Evolutionary conservation across 2,888 invertebrate genomes (phyloP).

Genomic region (Azorinus chamasolen): DNA sequence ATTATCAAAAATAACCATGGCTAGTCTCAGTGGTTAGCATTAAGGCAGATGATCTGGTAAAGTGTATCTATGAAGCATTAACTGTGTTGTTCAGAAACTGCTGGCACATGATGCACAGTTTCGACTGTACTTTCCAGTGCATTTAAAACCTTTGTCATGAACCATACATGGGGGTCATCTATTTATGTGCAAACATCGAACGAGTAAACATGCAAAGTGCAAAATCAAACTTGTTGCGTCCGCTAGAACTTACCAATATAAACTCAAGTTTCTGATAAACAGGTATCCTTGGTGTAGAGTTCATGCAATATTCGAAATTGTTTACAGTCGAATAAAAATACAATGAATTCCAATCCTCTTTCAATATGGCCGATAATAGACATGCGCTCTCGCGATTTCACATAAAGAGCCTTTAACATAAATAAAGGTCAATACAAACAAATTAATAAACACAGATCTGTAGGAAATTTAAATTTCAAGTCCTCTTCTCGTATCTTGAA

Average conservation of each 20-base stretch:
- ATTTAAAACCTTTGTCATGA: too few species aligned
- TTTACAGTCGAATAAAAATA: conserved; percentile 18
- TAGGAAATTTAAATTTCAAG: not conserved
- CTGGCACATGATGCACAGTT: too few species aligned
- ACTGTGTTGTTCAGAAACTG: too few species aligned
- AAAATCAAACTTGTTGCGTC: not conserved
- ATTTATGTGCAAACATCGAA: not conserved
- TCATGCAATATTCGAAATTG: not conserved
- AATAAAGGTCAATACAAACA: not conserved
- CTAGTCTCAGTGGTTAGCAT: too few species aligned
- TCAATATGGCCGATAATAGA: conserved; percentile 67
- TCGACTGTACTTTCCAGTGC: too few species aligned
- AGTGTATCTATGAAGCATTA: too few species aligned
- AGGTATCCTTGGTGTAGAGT: not conserved
- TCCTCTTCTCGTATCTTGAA: not conserved
- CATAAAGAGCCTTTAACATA: conserved; percentile 1
- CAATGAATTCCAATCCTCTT: conserved; percentile 43
- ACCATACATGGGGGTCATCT: too few species aligned
- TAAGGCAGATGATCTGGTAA: too few species aligned
- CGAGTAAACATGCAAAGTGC: not conserved
- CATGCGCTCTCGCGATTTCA: conserved; percentile 60
- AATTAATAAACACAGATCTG: not conserved
- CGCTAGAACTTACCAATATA: not conserved
- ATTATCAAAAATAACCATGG: too few species aligned
- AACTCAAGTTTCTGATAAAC: too few species aligned